Base-by-base conservation (phyloP, 2,113 vertebrate species). In the Chaenocephalus aceratus region DNA sequence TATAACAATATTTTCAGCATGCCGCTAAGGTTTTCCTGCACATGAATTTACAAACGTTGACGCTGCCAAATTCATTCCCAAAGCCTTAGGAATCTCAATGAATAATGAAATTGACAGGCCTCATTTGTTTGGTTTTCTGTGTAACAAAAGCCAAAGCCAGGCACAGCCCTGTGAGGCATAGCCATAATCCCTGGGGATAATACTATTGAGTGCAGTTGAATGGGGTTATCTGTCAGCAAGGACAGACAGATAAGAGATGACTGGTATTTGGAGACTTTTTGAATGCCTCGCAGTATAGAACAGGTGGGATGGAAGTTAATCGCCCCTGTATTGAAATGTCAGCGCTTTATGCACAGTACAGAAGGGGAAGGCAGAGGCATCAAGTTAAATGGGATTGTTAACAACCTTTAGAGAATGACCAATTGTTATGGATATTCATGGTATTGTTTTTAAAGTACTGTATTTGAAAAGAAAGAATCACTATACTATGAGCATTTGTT, bases 191-290 rank as follows among this genome's bases (percentile, higher is more conserved):
- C 75, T 16, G 10, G 59, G 70, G 86, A 87, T 80, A 84, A 85
- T 68, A 59, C 64, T 54, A 83, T 85, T 83, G 83, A 80, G 73
- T 72, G 48, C 15, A 54, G 72, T 15, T 75, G 75, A 87, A 89
- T 80, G 74, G 75, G 86, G 66, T 90, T 86, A 86, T 89, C 86
- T 78, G 80, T 87, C 86, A 88, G 74, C 78, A 48, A 70, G 69
- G 79, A 88, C 72, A 81, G 76, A 61, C 59, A 73, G 76, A 87
- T 82, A 85, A 82, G 80, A 74, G 68, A 81, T 51, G 66, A 63
- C 45, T 79, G 80, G 75, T 64, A 80, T 88, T 89, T 86, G 62
- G 77, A 80, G 73, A 88, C 72, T 62, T 85, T 82, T 52, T 48
- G 75, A 66, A 65, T 57, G 61, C 26, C 10, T 16, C 8, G 69